These are phyloP conservation scores for Meteorus cinctellus DNA, from an alignment of 2,888 invertebrate genomes.

Conservation along the genomic window DNA sequence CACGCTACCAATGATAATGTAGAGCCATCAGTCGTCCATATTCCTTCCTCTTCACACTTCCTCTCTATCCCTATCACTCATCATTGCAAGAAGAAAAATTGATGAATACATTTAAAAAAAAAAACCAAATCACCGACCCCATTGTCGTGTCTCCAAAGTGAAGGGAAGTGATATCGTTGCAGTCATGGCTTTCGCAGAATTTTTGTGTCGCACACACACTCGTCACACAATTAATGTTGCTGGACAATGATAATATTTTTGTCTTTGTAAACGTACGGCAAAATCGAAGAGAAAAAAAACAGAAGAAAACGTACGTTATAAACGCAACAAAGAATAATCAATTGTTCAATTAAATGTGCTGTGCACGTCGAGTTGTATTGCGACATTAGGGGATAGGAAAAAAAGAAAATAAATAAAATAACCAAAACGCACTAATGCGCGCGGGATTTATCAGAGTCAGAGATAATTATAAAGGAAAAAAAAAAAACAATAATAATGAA, in stretches of 20 bases:
- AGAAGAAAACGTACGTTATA: constrained; percentile 4
- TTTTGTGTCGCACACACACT: constrained; percentile 18
- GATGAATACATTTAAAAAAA: neutral
- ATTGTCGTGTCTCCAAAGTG: constrained; percentile 14
- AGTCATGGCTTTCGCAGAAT: constrained; percentile 18
- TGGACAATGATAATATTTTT: constrained; percentile 18
- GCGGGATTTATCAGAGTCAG: constrained; percentile 25
- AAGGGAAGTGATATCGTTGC: constrained; percentile 19
- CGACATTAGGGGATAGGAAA: neutral
- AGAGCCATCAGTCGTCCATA: neutral
- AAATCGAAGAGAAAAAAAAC: neutral
- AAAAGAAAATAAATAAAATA: constrained; percentile 10
- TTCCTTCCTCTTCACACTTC: constrained; percentile 5
- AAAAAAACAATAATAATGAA: neutral
- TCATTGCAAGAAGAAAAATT: neutral
- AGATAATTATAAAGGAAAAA: neutral
- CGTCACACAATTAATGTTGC: constrained; percentile 3
- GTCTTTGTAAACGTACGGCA: constrained; percentile 14
- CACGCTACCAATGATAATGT: neutral
- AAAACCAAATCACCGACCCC: constrained; percentile 1
- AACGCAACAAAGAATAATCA: constrained; percentile 11
- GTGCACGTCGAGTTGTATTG: constrained; percentile 8
- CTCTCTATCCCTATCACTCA: constrained; percentile 7
- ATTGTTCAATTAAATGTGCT: constrained; percentile 8
- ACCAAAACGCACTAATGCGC: constrained; percentile 33